Percentiles rank a stretch among this genome's conserved stretches.
Conservation (phyloP, 2,888 invertebrate genomes). For the Notodonta ziczac region DNA sequence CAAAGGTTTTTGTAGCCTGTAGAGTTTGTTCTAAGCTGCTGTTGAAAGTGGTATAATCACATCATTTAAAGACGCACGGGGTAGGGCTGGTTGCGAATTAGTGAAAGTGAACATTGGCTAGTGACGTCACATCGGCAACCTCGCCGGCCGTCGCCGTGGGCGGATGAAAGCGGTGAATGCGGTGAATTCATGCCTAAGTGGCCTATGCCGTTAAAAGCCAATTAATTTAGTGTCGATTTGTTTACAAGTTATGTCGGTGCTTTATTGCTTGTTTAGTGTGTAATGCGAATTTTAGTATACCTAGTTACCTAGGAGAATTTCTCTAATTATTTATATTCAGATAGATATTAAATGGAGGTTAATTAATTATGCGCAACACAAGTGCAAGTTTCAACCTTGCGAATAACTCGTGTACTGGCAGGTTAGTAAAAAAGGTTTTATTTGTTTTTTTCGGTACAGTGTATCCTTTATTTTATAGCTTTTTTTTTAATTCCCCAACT, state of each 20-base stretch:
- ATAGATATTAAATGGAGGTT: too few species aligned
- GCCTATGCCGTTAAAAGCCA: neutral
- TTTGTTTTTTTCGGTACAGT: too few species aligned
- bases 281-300: neutral
- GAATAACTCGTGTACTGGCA: too few species aligned
- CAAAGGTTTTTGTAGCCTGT: too few species aligned
- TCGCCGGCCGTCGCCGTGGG: conserved; percentile 2
- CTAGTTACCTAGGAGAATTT: neutral
- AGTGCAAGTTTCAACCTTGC: too few species aligned
- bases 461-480: too few species aligned
- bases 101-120: conserved; percentile 23
- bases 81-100: conserved; percentile 14
- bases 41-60: conserved; percentile 8
- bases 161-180: conserved; percentile 13
- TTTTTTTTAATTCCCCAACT: too few species aligned
- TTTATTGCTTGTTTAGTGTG: neutral
- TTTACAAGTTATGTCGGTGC: neutral
- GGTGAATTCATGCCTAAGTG: conserved; percentile 1
- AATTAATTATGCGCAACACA: too few species aligned
- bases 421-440: too few species aligned
- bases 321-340: neutral
- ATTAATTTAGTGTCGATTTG: conserved; percentile 1
- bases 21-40: neutral
- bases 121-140: conserved; percentile 10
- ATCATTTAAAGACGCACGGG: conserved; percentile 1